Conservation (phyloP, 2,113 vertebrate genomes). For the Xiphophorus hellerii region DNA sequence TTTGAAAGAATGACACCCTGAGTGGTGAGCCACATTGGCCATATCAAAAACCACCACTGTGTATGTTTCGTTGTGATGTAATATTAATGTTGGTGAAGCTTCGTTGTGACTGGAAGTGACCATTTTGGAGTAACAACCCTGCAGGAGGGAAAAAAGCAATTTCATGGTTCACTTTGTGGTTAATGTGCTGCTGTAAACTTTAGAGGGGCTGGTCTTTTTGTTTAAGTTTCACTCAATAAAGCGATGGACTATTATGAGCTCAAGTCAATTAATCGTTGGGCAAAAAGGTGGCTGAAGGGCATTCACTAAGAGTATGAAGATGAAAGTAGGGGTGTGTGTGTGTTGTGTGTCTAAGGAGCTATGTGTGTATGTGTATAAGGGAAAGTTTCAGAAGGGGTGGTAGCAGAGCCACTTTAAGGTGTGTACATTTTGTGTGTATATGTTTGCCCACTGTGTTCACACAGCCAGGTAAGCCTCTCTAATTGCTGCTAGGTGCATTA, state of each 20-base stretch:
- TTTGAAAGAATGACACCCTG: background rate
- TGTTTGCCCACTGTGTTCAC: constrained; percentile 68
- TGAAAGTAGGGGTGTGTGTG: constrained; percentile 1
- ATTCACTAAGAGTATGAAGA: constrained; percentile 26
- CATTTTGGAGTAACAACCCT: constrained; percentile 71
- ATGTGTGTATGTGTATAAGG: constrained; percentile 18
- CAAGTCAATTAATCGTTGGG: constrained; percentile 80
- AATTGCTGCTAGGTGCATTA: constrained; percentile 81
- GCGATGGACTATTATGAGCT: constrained; percentile 75
- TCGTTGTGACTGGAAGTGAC: constrained; percentile 57
- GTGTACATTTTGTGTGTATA: constrained; percentile 44
- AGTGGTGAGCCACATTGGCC: background rate
- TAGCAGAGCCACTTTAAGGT: constrained; percentile 31
- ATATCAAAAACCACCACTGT: background rate
- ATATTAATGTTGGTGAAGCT: constrained; percentile 59
- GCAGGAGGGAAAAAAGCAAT: constrained; percentile 84
- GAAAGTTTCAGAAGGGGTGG: constrained; percentile 9
- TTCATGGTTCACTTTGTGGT: constrained; percentile 83
- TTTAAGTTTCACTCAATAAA: constrained; percentile 82
- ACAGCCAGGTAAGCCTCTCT: constrained; percentile 78
- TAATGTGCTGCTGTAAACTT: constrained; percentile 81
- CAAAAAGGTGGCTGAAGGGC: constrained; percentile 50
- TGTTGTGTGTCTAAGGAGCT: background rate
- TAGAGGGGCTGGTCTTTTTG: constrained; percentile 76
- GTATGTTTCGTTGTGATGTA: constrained; percentile 54